A percentile compares a stretch with the other conserved stretches of the same genome.
phyloP scores from a whole-genome alignment of 35 echinoderm and acorn worm genomes.

The Apostichopus japonicus region DNA sequence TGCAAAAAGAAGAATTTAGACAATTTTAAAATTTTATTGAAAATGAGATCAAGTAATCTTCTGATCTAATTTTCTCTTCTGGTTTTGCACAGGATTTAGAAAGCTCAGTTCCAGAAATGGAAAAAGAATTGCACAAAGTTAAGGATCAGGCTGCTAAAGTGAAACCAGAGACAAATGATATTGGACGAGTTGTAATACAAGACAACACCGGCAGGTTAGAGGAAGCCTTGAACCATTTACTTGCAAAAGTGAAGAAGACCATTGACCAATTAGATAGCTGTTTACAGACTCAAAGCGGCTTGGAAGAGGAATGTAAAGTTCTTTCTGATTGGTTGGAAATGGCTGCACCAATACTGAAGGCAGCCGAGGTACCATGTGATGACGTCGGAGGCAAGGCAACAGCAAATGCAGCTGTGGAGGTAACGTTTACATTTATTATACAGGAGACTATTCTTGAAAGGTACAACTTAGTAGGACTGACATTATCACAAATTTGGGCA shows the following conservation, averaged over 20 bases:
- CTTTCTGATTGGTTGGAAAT: constrained; percentile 6
- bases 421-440: background rate
- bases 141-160: constrained; percentile 11
- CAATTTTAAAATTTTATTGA: too few species aligned
- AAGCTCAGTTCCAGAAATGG: background rate
- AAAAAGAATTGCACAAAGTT: background rate
- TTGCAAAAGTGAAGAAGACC: too few species aligned
- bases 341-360: background rate
- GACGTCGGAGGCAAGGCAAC: background rate
- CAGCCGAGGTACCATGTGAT: background rate
- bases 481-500: too few species aligned
- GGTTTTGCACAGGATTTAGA: background rate
- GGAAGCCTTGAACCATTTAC: constrained; percentile 4
- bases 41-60: too few species aligned
- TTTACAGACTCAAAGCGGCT: constrained; percentile 1
- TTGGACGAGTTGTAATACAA: background rate
- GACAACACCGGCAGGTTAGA: background rate
- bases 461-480: too few species aligned
- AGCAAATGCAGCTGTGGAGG: background rate
- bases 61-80: too few species aligned
- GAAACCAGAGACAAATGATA: constrained; percentile 4
- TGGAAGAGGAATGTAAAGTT: background rate
- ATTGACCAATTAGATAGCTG: background rate
- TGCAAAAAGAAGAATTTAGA: too few species aligned
- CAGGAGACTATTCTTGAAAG: background rate